Conservation (phyloP, 2,113 vertebrate genomes). For the Seriola aureovittata region DNA sequence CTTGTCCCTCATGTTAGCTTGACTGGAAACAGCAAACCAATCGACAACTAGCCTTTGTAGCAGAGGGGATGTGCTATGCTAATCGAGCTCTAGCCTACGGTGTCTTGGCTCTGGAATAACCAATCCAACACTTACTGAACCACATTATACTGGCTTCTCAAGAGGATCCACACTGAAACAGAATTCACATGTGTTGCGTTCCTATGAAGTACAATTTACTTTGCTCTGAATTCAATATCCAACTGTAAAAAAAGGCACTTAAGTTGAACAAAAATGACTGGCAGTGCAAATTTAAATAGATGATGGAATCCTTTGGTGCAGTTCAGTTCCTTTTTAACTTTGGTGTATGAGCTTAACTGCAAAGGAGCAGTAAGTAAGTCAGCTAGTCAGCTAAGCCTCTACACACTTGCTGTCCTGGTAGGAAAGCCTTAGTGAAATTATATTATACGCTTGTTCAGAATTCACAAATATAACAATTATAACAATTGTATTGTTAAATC, state of each 20-base stretch:
- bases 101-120: slow-evolving; percentile 48
- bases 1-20: slow-evolving; percentile 58
- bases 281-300: background rate
- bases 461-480: background rate
- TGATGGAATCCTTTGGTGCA: background rate
- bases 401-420: background rate
- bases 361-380: background rate
- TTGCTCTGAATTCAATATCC: background rate
- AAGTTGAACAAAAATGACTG: background rate
- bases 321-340: background rate
- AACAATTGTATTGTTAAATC: background rate
- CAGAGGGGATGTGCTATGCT: slow-evolving; percentile 27
- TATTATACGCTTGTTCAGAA: background rate
- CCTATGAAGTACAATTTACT: background rate
- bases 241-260: background rate
- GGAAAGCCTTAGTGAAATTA: background rate
- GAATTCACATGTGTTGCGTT: background rate
- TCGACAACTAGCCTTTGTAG: slow-evolving; percentile 51
- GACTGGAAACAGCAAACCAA: slow-evolving; percentile 48
- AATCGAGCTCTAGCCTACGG: slow-evolving; percentile 22
- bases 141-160: slow-evolving; percentile 21
- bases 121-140: slow-evolving; percentile 11
- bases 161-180: slow-evolving; percentile 1
- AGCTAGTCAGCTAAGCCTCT: background rate
- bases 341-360: background rate